Base-by-base conservation (phyloP, 2,888 invertebrate species). In the Miltochrista miniata region DNA sequence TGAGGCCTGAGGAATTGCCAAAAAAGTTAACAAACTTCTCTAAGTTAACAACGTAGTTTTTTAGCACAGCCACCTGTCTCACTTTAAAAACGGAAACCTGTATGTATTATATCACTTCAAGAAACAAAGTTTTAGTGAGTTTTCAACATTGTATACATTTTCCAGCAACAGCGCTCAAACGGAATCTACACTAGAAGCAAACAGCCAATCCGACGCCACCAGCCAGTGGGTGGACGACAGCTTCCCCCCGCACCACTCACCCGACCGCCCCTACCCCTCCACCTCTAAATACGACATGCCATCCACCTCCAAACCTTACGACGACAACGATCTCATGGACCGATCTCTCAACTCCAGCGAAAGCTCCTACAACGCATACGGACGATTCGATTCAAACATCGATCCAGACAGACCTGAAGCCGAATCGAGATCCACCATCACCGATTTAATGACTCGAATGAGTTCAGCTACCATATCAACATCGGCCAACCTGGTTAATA, bases 201-300 rank as follows among this genome's bases (percentile, higher is more conserved):
- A 83, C 68, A 83, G 85, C 60, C 84, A 84, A 48, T 85, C 87
- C 12, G 89, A 87, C 72, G 92, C 92, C 15, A 92, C 91, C 61
- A 89, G 89, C 74, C 90, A 91, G 55, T 92, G 92, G 92, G 90
- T 92, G 58, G 92, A 91, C 76, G 92, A 92, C 79, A 90, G 90
- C 70, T 91, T 91, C 81, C 90, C 88, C n/a, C 77, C 83, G 29
- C 79, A 79, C 65, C 81, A 81, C 64, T 81, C 84, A 29, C 74
- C 81, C 40, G 77, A 76, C 59, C 69, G 76, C 8, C 71, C 79
- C 24, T 80, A 74, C 75, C 85, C 81, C 51, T 79, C 79, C 63
- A 67, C 78, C 1, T 77, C 80, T 51, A 82, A 81, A 38, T 87
- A 84, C 74, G 81, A 83, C 61, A 76, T 80, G 56, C 87, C 86